Base-by-base conservation (phyloP, 2,888 invertebrate genomes). In the Clepsis dumicolana region DNA sequence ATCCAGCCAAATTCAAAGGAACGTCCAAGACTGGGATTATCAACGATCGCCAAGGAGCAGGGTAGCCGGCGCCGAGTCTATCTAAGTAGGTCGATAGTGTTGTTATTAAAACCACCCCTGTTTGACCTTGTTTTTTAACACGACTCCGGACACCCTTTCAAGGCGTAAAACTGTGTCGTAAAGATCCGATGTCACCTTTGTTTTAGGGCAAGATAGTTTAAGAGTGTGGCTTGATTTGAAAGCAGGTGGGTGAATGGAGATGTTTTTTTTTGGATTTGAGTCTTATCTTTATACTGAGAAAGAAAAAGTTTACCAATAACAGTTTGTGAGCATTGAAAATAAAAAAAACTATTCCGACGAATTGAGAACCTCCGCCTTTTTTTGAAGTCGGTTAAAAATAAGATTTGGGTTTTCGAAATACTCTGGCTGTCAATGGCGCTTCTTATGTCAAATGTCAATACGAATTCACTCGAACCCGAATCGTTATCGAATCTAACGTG, bases 21-120 rank as follows among this genome's bases (percentile, higher is more conserved):
- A 29, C 12, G 48, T 35, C 62, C 24, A 53, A 57, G 63, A 57
- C 48, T 63, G 29, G 57, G 63, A 29, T 52, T 68, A 64, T 68
- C 68, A 68, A 69, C 70, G 71, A 72, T 71, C 74, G 66, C 71
- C 72, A 70, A 65, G 69, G 69, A 74, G 75, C 72, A 74, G 77
- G 72, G 75, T 74, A 71, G 68, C 60, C 70, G 85, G 82, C 84
- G 84, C 82, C 85, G 71, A 60, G 65, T 77, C 81, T 82, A 75
- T 75, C 78, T 77, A 86, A 82, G 73, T 85, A 75, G 88, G 86
- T 81, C 85, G 83, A 77, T 77, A 64, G 77, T 74, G 77, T 75
- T 77, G 78, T 79, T 83, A 82, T 83, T 81, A 80, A 82, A 83
- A 75, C 74, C 75, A 74, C 81, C 80, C 74, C 71, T 70, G 72